These are phyloP conservation scores for Aleiodes sp. DNA, from an alignment of 1,140 invertebrate genomes.

Conservation along the genomic window DNA sequence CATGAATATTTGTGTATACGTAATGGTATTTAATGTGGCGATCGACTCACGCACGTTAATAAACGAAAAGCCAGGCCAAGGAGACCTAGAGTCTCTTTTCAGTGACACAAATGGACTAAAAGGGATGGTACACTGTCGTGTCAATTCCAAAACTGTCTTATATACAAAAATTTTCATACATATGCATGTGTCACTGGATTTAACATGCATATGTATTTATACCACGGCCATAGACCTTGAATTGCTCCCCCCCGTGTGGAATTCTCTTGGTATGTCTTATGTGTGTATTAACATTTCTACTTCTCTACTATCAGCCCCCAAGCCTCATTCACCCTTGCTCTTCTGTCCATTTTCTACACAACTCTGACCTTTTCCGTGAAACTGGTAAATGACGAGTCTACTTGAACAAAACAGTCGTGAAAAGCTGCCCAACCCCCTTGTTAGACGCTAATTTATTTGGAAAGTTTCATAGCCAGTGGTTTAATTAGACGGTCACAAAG, in stretches of 20 bases:
- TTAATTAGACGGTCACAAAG: neutral
- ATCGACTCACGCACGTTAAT: slow-evolving; percentile 11
- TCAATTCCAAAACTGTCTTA: slow-evolving; percentile 4
- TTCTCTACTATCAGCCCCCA: too few species aligned
- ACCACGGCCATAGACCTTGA: slow-evolving; percentile 27
- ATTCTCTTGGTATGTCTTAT: neutral
- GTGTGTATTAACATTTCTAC: neutral
- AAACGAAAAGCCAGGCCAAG: neutral
- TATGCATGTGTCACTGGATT: slow-evolving; percentile 11
- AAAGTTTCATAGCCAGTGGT: neutral
- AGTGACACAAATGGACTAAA: neutral
- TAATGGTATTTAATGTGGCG: slow-evolving; percentile 3
- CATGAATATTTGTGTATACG: neutral
- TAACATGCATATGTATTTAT: slow-evolving; percentile 28
- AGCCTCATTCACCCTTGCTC: too few species aligned
- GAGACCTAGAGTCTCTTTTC: slow-evolving; percentile 8
- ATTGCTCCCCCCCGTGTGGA: slow-evolving; percentile 9
- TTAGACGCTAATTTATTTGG: neutral
- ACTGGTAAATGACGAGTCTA: neutral
- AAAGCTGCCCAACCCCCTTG: neutral
- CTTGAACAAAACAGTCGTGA: neutral
- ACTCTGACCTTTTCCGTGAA: neutral
- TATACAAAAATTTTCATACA: slow-evolving; percentile 13
- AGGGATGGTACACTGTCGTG: slow-evolving; percentile 10
- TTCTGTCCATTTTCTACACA: neutral